Evolutionary conservation across 1,140 invertebrate genomes (phyloP), one percentile per base, ranked within the genome.

Genomic region (Anoplolepis gracilipes): DNA sequence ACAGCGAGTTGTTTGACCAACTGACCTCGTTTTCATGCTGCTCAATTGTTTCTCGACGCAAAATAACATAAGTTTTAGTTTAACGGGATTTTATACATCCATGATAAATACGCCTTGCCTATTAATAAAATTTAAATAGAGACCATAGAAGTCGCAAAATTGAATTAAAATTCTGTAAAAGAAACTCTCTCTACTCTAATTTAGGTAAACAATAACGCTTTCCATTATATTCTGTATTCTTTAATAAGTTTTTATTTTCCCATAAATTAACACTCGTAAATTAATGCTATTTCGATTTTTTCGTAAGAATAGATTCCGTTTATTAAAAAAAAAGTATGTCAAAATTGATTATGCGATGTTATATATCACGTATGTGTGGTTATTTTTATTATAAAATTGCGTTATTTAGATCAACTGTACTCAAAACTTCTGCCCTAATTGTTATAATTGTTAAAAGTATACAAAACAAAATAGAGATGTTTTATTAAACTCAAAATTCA

Each of bases 11-110:
- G 22, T 59, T 49, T 72, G 61, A 57, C 57, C 77, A 53, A 39
- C 57, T 89, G 53, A 89, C 84, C 87, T 46, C 65, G 53, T 88
- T 89, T 64, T 25, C 13, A 5, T 16, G 39, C 8, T 28, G 11
- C 0, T 19, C 59, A 61, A 73, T 64, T 84, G 36, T 77, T 59
- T 33, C n/a, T 5, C 10, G 36, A 69, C 69, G 36, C n/a, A 6
- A 33, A 22, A 8, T 72, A 69, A 76, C 33, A 53, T 75, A 42
- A 36, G 19, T 59, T 77, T 77, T 42, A 33, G 3, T 62, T 73
- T 57, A 81, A 39, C 33, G 8, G 22, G 30, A 57, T 82, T 64
- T 49, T 65, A 49, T 65, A 49, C 2, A 8, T 42, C 7, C 11
- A 10, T n/a, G 13, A 30, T 39, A 70, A 70, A 61, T 36, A 53